Evolutionary conservation across 2,888 invertebrate species (phyloP).

Genomic region (Heliconius cydno): DNA sequence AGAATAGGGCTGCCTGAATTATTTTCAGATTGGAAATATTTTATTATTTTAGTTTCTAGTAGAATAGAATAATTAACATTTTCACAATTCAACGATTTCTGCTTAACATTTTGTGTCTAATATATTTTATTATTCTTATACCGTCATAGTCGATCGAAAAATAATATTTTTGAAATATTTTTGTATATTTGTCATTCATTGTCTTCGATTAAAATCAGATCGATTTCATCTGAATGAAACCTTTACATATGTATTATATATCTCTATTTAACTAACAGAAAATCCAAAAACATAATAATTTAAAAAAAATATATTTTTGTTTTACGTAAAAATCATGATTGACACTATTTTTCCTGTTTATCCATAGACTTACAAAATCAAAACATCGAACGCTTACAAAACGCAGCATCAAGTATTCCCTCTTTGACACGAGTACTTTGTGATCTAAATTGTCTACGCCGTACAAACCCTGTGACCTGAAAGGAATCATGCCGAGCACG

Average conservation of each 20-base stretch:
- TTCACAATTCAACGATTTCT: no score
- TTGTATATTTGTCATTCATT: no score
- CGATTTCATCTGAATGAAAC: no score
- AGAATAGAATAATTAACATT: background rate
- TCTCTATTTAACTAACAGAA: background rate
- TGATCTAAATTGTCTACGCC: conserved; percentile 31
- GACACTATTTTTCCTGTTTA: background rate
- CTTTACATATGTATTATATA: no score
- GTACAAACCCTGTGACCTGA: conserved; percentile 36
- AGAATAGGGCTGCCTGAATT: conserved; percentile 20
- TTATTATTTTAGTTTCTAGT: background rate
- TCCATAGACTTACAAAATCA: background rate
- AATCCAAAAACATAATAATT: background rate
- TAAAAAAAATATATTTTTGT: no score
- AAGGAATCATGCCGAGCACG: conserved; percentile 33
- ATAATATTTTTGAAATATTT: no score
- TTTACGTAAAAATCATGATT: background rate
- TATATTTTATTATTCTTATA: no score
- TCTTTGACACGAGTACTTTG: conserved; percentile 27
- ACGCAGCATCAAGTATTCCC: conserved; percentile 24
- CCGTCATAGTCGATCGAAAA: no score
- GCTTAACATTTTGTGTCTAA: no score
- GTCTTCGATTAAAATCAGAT: no score
- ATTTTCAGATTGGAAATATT: background rate
- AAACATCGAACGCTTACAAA: conserved; percentile 19